Conservation (phyloP, 2,888 invertebrate species). For the Gymnosoma rotundatum region DNA sequence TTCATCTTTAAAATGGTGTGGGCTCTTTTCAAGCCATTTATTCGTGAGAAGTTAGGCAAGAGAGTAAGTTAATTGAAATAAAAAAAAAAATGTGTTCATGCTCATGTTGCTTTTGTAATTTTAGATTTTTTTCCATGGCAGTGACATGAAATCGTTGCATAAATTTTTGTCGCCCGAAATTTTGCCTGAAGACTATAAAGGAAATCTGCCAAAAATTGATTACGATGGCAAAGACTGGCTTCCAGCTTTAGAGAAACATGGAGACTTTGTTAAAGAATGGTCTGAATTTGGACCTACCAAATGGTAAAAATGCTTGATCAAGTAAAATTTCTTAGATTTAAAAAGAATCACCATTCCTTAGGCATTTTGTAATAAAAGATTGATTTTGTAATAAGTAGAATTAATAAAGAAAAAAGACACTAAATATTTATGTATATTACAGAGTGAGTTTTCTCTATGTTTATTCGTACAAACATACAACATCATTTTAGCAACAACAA, state of each 20-base stretch:
- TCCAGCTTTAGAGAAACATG: constrained; percentile 85
- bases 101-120: constrained; percentile 72
- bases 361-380: constrained; percentile 22
- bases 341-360: constrained; percentile 47
- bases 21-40: constrained; percentile 92
- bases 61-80: constrained; percentile 85
- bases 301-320: constrained; percentile 74
- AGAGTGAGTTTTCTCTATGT: constrained; percentile 59
- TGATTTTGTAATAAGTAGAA: constrained; percentile 51
- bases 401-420: constrained; percentile 33
- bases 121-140: constrained; percentile 92
- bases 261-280: constrained; percentile 87
- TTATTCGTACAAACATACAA: constrained; percentile 64
- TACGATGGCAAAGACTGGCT: constrained; percentile 91
- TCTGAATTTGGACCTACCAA: constrained; percentile 87
- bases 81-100: background rate
- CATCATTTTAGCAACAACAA: constrained; percentile 60
- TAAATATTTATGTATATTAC: constrained; percentile 55
- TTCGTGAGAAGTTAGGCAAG: constrained; percentile 89
- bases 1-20: constrained; percentile 93
- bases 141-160: constrained; percentile 90
- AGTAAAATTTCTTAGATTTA: constrained; percentile 28
- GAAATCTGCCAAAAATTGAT: constrained; percentile 88
- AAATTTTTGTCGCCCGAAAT: constrained; percentile 86
- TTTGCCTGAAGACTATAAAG: constrained; percentile 90